Percentiles rank a stretch among this genome's conserved stretches.
These are phyloP conservation scores for Trissolcus basalis DNA, from an alignment of 1,140 invertebrate species.

Conservation along the genomic window DNA sequence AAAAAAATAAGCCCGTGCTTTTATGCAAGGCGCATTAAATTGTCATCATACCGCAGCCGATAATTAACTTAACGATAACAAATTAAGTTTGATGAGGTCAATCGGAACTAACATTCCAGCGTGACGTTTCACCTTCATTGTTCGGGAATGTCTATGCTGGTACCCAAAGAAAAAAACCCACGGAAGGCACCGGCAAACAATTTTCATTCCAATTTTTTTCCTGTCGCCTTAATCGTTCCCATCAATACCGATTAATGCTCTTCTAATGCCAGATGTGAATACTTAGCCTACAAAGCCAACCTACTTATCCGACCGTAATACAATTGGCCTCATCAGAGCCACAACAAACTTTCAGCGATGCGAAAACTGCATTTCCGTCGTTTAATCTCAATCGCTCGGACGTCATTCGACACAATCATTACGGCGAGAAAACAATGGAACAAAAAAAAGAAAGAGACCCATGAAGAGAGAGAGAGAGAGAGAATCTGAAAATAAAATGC, in stretches of 20 bases:
- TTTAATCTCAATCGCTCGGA: constrained; percentile 14
- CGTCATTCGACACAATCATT: constrained; percentile 9
- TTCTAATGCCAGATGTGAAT: background rate
- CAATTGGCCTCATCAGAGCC: constrained; percentile 3
- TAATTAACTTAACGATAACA: too few relatives aligned
- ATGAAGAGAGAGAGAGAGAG: too few relatives aligned
- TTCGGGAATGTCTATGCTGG: too few relatives aligned
- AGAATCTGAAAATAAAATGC: constrained; percentile 18
- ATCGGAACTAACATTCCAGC: background rate
- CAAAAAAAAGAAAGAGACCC: constrained; percentile 26
- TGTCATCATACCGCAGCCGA: too few relatives aligned
- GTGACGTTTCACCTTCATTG: background rate
- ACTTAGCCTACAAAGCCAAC: constrained; percentile 27
- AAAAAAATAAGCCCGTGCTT: too few relatives aligned
- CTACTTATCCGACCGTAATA: constrained; percentile 31
- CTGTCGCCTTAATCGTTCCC: constrained; percentile 2
- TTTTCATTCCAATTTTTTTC: too few relatives aligned
- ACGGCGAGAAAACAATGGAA: constrained; percentile 11
- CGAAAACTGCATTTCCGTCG: constrained; percentile 18
- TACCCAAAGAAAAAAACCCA: too few relatives aligned
- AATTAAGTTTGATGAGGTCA: background rate
- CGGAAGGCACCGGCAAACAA: too few relatives aligned
- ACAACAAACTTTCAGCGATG: constrained; percentile 15
- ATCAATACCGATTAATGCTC: constrained; percentile 6
- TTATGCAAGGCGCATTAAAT: too few relatives aligned